Percentiles rank a stretch among this genome's conserved stretches.
These are phyloP conservation scores for Pseudois nayaur DNA, from an alignment of 2,113 vertebrate species.

Conservation along the genomic window DNA sequence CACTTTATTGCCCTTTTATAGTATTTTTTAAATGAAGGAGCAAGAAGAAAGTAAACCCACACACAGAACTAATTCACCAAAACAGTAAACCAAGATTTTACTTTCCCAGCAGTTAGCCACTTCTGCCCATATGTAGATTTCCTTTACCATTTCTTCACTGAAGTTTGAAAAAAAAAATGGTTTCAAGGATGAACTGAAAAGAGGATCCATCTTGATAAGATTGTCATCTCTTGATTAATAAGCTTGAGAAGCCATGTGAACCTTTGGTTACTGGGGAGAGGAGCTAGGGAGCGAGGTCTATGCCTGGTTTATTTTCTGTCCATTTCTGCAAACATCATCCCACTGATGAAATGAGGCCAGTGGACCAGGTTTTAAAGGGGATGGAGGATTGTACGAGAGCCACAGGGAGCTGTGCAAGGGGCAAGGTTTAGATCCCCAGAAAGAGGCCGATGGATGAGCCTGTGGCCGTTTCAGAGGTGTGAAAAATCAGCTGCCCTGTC, in stretches of 20 bases:
- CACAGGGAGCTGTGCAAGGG: constrained; percentile 37
- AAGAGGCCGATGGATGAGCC: constrained; percentile 70
- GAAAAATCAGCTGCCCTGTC: constrained; percentile 81
- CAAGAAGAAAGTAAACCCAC: constrained; percentile 42
- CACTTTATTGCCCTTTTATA: constrained; percentile 98
- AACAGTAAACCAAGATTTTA: constrained; percentile 60
- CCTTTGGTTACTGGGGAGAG: not conserved
- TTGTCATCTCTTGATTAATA: constrained; percentile 53
- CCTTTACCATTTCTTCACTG: constrained; percentile 54
- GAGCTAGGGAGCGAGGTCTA: not conserved
- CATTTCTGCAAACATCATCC: constrained; percentile 67
- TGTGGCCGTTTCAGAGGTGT: constrained; percentile 81
- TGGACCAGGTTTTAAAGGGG: constrained; percentile 2
- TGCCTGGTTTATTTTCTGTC: constrained; percentile 53
- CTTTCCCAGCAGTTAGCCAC: constrained; percentile 22
- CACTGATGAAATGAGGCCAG: constrained; percentile 67
- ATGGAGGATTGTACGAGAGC: constrained; percentile 17
- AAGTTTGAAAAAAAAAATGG: constrained; percentile 42
- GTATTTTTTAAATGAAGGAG: constrained; percentile 78
- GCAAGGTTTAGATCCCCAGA: constrained; percentile 67
- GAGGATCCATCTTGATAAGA: constrained; percentile 60
- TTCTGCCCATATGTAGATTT: constrained; percentile 35
- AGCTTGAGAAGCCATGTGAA: not conserved
- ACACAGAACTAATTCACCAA: constrained; percentile 74
- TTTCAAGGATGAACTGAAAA: constrained; percentile 60